Evolutionary conservation across 1,140 invertebrate species (phyloP).

Genomic region (Oncopodura yosiiana): DNA sequence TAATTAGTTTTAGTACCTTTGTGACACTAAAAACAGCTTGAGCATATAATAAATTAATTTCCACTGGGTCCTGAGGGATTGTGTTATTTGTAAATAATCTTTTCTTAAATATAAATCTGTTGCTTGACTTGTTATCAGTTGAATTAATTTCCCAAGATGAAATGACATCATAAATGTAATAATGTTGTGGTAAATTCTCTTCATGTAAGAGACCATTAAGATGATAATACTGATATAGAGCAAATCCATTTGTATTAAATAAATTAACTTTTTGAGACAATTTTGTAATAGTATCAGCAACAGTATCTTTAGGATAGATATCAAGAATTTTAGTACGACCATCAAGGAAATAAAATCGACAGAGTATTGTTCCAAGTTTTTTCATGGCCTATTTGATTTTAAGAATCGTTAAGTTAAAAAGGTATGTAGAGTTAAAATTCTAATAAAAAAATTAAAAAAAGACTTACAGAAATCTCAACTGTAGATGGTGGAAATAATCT

Average conservation of each 20-base stretch:
- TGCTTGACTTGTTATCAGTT: slow-evolving; percentile 38
- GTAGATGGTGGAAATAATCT: slow-evolving; percentile 77
- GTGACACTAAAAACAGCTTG: slow-evolving; percentile 91
- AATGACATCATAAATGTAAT: slow-evolving; percentile 88
- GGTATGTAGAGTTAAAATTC: slow-evolving; percentile 1
- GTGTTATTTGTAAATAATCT: slow-evolving; percentile 78
- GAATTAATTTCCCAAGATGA: slow-evolving; percentile 68
- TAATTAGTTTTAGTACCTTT: slow-evolving; percentile 53
- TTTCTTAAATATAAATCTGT: slow-evolving; percentile 85
- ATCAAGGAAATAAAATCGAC: slow-evolving; percentile 89
- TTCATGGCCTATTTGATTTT: slow-evolving; percentile 80
- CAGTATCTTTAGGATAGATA: slow-evolving; percentile 87
- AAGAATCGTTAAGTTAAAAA: slow-evolving; percentile 3
- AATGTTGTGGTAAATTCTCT: slow-evolving; percentile 82
- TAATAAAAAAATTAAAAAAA: slow-evolving; percentile 3
- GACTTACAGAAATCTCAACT: slow-evolving; percentile 78
- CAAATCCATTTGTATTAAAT: slow-evolving; percentile 71
- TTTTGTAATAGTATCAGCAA: slow-evolving; percentile 74
- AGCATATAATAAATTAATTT: slow-evolving; percentile 87
- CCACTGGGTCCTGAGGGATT: slow-evolving; percentile 89
- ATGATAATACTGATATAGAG: slow-evolving; percentile 86
- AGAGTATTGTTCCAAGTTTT: slow-evolving; percentile 81
- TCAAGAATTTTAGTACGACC: slow-evolving; percentile 67
- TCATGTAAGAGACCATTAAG: no score
- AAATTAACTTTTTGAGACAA: slow-evolving; percentile 81